Conservation (phyloP, 2,113 vertebrate genomes). For the Daboia siamensis region DNA sequence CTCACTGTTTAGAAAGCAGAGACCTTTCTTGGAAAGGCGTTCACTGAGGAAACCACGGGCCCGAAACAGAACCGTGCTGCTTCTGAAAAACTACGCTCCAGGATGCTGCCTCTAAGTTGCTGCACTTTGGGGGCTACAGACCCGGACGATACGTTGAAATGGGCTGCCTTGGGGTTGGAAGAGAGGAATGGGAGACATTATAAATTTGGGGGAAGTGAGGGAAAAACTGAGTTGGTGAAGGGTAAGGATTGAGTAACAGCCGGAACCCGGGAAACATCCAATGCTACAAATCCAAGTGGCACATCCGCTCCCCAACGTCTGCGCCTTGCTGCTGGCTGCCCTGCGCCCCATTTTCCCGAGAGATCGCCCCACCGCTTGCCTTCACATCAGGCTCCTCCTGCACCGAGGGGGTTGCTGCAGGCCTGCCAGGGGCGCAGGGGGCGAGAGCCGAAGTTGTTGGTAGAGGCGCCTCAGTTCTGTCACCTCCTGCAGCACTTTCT, state of each 20-base stretch:
- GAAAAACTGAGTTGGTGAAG: conserved; percentile 33
- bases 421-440: conserved; percentile 64
- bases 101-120: neutral
- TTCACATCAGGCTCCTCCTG: conserved; percentile 85
- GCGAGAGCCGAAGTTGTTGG: conserved; percentile 71
- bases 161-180: neutral
- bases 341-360: neutral
- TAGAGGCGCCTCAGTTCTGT: conserved; percentile 82
- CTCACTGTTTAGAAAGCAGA: neutral
- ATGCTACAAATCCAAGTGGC: conserved; percentile 48
- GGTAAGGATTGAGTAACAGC: conserved; percentile 34
- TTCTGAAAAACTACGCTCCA: neutral
- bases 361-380: conserved; percentile 27
- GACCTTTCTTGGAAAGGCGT: neutral
- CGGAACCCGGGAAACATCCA: conserved; percentile 53
- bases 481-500: conserved; percentile 86
- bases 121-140: neutral
- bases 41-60: too few species aligned
- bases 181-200: neutral
- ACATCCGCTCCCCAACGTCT: neutral
- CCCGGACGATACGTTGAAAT: conserved; percentile 35
- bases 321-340: neutral
- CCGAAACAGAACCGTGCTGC: neutral
- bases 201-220: neutral
- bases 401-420: conserved; percentile 68